phyloP scores from a whole-genome alignment of 2,113 vertebrate species.

The Gavialis gangeticus region DNA sequence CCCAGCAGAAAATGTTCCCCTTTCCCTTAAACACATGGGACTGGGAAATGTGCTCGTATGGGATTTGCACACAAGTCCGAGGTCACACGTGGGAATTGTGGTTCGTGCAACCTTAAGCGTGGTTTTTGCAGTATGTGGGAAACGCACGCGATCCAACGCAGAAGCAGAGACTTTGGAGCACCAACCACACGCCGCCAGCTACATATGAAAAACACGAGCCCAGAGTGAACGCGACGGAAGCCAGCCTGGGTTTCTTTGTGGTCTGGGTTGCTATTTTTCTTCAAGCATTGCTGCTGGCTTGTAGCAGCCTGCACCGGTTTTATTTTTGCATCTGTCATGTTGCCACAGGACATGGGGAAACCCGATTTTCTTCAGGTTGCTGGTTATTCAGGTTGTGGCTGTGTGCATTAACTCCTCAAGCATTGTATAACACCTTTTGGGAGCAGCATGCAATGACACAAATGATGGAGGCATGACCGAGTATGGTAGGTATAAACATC shows the following conservation, averaged over 20 bases:
- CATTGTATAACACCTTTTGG: rapidly evolving
- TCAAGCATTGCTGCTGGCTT: neutral
- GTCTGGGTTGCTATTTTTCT: neutral
- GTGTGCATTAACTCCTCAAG: neutral
- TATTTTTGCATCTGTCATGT: neutral
- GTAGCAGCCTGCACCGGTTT: neutral
- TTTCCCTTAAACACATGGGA: neutral
- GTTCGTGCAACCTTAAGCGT: neutral
- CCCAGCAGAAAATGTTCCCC: neutral
- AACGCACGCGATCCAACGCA: neutral
- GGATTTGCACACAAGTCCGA: neutral
- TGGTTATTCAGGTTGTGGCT: neutral
- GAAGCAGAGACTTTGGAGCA: neutral
- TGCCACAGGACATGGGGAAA: neutral
- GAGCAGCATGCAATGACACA: neutral
- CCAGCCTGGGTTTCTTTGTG: neutral
- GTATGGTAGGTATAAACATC: neutral
- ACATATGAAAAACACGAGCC: neutral
- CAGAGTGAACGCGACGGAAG: neutral
- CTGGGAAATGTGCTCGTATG: neutral
- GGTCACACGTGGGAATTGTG: neutral
- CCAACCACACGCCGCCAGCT: neutral
- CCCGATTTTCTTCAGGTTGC: neutral
- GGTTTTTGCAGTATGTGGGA: neutral
- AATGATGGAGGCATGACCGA: neutral